phyloP scores from a whole-genome alignment of 1,140 invertebrate species.

The Camponotus vicinus region DNA sequence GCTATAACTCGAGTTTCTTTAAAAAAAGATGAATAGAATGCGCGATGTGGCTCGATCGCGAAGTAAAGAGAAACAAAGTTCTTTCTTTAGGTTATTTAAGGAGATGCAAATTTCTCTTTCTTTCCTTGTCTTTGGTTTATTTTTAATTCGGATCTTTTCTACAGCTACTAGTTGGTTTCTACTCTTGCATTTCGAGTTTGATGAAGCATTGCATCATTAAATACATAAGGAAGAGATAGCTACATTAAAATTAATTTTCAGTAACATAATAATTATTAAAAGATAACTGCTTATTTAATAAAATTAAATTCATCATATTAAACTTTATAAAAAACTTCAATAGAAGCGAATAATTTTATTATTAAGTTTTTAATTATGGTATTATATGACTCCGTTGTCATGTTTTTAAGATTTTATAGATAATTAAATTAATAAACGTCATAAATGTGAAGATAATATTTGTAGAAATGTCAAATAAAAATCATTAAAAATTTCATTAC shows the following conservation, averaged over 20 bases:
- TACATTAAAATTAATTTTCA: background rate
- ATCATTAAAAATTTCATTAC: background rate
- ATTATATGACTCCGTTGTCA: background rate
- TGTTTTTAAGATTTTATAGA: background rate
- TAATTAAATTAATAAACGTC: background rate
- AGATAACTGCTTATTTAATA: background rate
- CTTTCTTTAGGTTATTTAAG: slow-evolving; percentile 38
- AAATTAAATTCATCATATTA: background rate
- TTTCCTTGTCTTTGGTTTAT: slow-evolving; percentile 31
- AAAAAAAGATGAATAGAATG: background rate
- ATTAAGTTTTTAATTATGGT: background rate
- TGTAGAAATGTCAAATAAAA: background rate
- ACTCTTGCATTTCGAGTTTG: slow-evolving; percentile 5
- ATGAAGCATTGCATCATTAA: background rate
- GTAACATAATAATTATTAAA: background rate
- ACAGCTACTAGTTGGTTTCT: background rate
- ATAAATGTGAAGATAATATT: too few relatives aligned
- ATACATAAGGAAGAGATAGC: background rate
- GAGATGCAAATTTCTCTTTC: slow-evolving; percentile 35
- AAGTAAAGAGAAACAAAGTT: slow-evolving; percentile 38
- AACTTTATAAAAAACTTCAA: too few relatives aligned
- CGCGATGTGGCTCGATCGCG: slow-evolving; percentile 14
- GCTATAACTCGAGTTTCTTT: slow-evolving; percentile 16
- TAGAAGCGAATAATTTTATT: background rate
- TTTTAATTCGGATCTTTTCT: slow-evolving; percentile 38